phyloP scores from a whole-genome alignment of 2,113 vertebrate genomes.

The Gobiocypris rarus region DNA sequence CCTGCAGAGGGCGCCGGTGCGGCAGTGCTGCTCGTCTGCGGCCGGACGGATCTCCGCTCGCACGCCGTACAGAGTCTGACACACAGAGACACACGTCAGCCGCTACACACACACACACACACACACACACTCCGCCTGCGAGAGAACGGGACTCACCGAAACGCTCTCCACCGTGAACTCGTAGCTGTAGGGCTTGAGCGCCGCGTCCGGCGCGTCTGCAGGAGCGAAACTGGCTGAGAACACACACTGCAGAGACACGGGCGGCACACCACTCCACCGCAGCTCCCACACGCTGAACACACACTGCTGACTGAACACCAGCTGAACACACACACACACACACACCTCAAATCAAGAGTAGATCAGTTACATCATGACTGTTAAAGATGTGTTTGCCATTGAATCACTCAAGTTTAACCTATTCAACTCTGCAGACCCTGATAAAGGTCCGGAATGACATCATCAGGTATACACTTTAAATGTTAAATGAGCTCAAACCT shows the following conservation, averaged over 20 bases:
- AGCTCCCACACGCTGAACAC: slow-evolving; percentile 95
- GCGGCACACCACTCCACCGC: slow-evolving; percentile 83
- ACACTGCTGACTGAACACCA: slow-evolving; percentile 84
- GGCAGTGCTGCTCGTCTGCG: slow-evolving; percentile 82
- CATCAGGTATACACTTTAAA: no score
- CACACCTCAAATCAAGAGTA: no score
- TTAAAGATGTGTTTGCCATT: no score
- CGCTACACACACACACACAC: no score
- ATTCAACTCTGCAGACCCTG: no score
- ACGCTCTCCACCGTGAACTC: slow-evolving; percentile 90
- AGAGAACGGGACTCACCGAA: slow-evolving; percentile 78
- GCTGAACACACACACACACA: slow-evolving; percentile 70
- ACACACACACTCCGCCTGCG: neutral
- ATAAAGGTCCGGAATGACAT: no score
- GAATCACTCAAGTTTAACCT: no score
- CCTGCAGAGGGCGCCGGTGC: slow-evolving; percentile 87
- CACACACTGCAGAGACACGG: slow-evolving; percentile 81
- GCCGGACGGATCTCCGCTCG: slow-evolving; percentile 85
- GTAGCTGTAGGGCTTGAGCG: slow-evolving; percentile 86
- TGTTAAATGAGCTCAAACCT: no score
- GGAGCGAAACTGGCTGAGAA: slow-evolving; percentile 89
- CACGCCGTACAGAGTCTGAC: slow-evolving; percentile 89
- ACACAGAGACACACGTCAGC: neutral
- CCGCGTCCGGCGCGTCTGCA: slow-evolving; percentile 72
- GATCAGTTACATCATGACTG: no score